Evolutionary conservation across 2,113 vertebrate species (phyloP).

Genomic region (Budorcas taxicolor): DNA sequence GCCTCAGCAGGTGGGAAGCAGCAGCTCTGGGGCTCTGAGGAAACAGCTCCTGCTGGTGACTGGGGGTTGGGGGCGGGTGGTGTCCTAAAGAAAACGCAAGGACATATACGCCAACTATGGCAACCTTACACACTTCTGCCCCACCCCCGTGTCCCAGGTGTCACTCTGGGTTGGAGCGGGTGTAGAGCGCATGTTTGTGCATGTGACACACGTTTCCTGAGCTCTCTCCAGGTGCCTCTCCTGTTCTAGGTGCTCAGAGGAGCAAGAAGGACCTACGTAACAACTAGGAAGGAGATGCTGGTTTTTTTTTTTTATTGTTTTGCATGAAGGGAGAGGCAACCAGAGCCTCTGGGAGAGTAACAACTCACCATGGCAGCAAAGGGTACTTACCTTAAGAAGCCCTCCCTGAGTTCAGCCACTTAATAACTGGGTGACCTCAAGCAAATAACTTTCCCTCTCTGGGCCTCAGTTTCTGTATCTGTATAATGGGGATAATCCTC

Average conservation of each 20-base stretch:
- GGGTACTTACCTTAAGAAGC: background rate
- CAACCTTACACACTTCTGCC: background rate
- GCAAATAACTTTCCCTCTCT: background rate
- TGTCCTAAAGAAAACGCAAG: background rate
- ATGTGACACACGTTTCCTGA: background rate
- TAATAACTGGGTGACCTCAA: background rate
- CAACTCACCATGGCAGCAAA: background rate
- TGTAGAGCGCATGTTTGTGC: background rate
- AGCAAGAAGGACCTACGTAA: background rate
- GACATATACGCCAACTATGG: background rate
- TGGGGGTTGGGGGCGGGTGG: accelerated
- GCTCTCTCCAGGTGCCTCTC: background rate
- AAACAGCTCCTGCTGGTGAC: background rate
- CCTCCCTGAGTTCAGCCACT: background rate
- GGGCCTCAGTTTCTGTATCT: background rate
- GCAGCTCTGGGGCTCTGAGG: background rate
- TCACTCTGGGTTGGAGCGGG: background rate
- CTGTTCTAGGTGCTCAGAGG: background rate
- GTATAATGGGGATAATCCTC: background rate
- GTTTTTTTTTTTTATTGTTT: background rate
- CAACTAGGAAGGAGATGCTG: background rate
- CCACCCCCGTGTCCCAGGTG: accelerated
- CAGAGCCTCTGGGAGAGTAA: background rate
- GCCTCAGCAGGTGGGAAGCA: background rate
- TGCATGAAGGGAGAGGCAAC: background rate